phyloP scores from a whole-genome alignment of 1,140 invertebrate species.

The Monomorium pharaonis region DNA sequence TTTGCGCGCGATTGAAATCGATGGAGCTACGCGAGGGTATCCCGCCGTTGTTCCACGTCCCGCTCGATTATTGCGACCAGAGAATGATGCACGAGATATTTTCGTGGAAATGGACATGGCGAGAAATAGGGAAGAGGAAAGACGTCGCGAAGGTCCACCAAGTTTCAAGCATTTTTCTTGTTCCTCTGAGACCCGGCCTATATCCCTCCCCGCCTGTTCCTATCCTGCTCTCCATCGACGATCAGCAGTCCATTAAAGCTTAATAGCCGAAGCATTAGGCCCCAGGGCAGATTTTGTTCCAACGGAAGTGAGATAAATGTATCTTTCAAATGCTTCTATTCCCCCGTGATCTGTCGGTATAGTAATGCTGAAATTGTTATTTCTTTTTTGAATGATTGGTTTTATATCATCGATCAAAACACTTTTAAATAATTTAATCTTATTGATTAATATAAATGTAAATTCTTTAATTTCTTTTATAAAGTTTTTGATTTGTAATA shows the following conservation, averaged over 20 bases:
- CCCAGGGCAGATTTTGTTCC: constrained; percentile 81
- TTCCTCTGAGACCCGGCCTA: constrained; percentile 58
- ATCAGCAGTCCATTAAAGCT: constrained; percentile 78
- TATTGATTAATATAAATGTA: background rate
- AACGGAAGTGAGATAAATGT: constrained; percentile 79
- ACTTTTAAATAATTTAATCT: background rate
- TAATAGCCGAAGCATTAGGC: constrained; percentile 82
- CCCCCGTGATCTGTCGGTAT: constrained; percentile 45
- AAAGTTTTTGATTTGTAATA: background rate
- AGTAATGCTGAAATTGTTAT: constrained; percentile 33
- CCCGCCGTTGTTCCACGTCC: background rate
- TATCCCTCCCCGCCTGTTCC: constrained; percentile 14
- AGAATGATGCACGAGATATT: constrained; percentile 39
- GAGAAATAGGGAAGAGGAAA: background rate
- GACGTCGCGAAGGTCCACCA: background rate
- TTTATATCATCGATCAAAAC: background rate
- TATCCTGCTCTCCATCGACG: constrained; percentile 52
- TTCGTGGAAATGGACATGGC: background rate
- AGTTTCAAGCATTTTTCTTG: constrained; percentile 65
- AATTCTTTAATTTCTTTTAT: background rate
- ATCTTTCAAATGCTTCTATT: constrained; percentile 69
- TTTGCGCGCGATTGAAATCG: constrained; percentile 66
- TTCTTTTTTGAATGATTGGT: constrained; percentile 5
- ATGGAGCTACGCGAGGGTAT: constrained; percentile 47
- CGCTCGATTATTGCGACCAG: constrained; percentile 19